Conservation (phyloP, 2,888 invertebrate species). For the Trissoscelio sp. region DNA sequence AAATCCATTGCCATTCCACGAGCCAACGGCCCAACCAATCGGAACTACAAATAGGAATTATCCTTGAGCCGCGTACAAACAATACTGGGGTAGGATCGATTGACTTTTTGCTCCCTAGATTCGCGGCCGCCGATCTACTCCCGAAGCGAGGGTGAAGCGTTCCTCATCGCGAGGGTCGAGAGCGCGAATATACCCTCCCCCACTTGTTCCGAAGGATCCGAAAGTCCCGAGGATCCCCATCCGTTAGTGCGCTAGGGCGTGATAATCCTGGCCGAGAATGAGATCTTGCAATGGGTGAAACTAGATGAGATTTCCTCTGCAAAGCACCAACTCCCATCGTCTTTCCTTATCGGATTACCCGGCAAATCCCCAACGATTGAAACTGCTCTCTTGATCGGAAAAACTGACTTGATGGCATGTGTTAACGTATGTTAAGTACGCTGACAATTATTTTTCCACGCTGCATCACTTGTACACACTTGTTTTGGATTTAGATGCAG, state of each 20-base stretch:
- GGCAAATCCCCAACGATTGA: conserved; percentile 77
- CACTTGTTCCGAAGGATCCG: conserved; percentile 56
- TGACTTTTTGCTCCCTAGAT: conserved; percentile 78
- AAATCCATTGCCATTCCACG: conserved; percentile 75
- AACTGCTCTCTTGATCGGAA: conserved; percentile 72
- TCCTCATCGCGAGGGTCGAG: conserved; percentile 60
- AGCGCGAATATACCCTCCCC: conserved; percentile 48
- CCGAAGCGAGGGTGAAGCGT: conserved; percentile 57
- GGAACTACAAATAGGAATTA: conserved; percentile 82
- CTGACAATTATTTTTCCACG: conserved; percentile 64
- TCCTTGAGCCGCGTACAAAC: conserved; percentile 81
- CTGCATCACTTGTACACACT: too few species aligned
- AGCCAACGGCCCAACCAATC: conserved; percentile 76
- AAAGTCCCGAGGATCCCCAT: conserved; percentile 73
- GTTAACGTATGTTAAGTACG: conserved; percentile 62
- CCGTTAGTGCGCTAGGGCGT: conserved; percentile 78
- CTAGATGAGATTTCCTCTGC: conserved; percentile 78
- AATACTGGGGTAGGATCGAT: conserved; percentile 79
- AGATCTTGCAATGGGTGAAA: conserved; percentile 74
- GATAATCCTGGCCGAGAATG: conserved; percentile 80
- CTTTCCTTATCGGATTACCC: conserved; percentile 79
- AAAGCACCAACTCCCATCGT: conserved; percentile 75
- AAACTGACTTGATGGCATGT: conserved; percentile 61
- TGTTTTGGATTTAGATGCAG: too few species aligned
- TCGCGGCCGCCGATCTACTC: conserved; percentile 60